These are phyloP conservation scores for Sardina pilchardus DNA, from an alignment of 2,113 vertebrate genomes.

Conservation along the genomic window DNA sequence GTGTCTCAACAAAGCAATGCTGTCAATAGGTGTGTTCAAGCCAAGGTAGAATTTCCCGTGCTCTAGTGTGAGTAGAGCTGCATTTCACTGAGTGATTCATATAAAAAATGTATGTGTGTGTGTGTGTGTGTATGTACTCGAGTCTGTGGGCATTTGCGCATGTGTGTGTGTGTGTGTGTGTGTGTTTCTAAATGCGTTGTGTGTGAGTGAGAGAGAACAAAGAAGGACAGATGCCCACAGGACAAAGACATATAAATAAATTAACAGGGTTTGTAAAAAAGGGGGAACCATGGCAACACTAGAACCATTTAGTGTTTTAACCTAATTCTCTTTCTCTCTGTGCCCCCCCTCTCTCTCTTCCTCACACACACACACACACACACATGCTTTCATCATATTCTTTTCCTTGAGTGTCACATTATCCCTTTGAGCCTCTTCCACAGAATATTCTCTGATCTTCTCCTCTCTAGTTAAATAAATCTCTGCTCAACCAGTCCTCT, in stretches of 20 bases:
- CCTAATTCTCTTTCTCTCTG: not conserved
- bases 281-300: not conserved
- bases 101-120: not conserved
- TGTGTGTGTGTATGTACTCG: not conserved
- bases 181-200: not conserved
- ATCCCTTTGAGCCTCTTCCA: not conserved
- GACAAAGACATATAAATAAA: constrained; percentile 2
- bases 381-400: constrained; percentile 13
- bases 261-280: constrained; percentile 8
- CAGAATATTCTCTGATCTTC: constrained; percentile 4
- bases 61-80: not conserved
- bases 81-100: constrained; percentile 10
- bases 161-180: no score
- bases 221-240: not conserved
- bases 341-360: not conserved
- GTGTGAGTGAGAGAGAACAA: not conserved
- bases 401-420: not conserved
- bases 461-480: not conserved
- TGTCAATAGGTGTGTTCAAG: not conserved
- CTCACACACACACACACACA: not conserved
- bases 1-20: not conserved
- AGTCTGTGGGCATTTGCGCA: not conserved
- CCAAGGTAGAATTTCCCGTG: not conserved
- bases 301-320: constrained; percentile 6
- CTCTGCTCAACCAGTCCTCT: not conserved